Evolutionary conservation across 1,140 invertebrate genomes (phyloP).

Genomic region (Conopomorpha cramerella): DNA sequence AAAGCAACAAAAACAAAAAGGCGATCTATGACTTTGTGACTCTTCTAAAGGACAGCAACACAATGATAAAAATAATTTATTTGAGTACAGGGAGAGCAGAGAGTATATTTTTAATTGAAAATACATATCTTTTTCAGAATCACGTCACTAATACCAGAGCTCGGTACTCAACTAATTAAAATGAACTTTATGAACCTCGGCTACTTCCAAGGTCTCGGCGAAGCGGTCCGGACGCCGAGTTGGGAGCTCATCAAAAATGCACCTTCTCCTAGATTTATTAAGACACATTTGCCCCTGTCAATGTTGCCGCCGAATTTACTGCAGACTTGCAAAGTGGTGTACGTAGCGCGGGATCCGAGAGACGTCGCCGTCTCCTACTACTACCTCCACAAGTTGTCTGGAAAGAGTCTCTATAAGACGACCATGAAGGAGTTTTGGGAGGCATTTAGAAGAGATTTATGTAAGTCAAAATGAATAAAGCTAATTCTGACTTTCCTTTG

Average conservation of each 20-base stretch:
- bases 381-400: conserved; percentile 73
- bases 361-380: conserved; percentile 85
- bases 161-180: conserved; percentile 33
- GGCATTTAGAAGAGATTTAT: conserved; percentile 73
- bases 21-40: too few species aligned
- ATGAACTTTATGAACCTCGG: conserved; percentile 36
- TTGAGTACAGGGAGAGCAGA: too few species aligned
- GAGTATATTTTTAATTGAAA: too few species aligned
- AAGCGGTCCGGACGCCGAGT: conserved; percentile 22
- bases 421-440: conserved; percentile 76
- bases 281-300: conserved; percentile 43
- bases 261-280: conserved; percentile 43
- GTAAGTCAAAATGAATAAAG: conserved; percentile 52
- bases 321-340: conserved; percentile 64
- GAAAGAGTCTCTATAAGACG: conserved; percentile 68
- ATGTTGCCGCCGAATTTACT: conserved; percentile 33
- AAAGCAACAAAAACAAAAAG: too few species aligned
- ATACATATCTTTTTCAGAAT: too few species aligned
- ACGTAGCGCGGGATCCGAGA: conserved; percentile 82
- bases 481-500: conserved; percentile 1
- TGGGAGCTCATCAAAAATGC: conserved; percentile 23
- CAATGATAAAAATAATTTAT: too few species aligned
- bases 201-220: conserved; percentile 30
- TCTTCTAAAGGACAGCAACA: too few species aligned
- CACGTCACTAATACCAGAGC: conserved; percentile 27